Evolutionary conservation across 1,140 invertebrate genomes (phyloP).

Genomic region (Pseudachorutes palmiensis): DNA sequence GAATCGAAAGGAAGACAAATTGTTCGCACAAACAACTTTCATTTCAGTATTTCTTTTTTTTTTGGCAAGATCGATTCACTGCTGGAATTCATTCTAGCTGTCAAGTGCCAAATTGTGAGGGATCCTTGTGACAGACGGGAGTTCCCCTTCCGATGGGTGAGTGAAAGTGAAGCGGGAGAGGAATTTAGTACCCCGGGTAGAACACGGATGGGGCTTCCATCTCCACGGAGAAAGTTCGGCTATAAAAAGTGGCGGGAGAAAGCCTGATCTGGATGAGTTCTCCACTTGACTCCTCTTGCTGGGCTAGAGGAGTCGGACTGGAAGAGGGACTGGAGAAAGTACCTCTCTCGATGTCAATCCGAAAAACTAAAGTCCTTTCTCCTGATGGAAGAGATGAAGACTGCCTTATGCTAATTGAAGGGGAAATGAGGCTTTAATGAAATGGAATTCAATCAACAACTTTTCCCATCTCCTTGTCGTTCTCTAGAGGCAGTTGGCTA

Average conservation of each 20-base stretch:
- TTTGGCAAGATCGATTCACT: background rate
- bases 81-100: background rate
- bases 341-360: background rate
- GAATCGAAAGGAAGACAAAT: background rate
- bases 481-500: background rate
- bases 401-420: background rate
- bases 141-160: background rate
- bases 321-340: background rate
- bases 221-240: background rate
- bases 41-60: background rate
- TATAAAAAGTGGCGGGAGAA: background rate
- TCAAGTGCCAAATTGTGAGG: too few relatives aligned
- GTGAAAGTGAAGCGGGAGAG: background rate
- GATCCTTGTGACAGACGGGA: too few relatives aligned
- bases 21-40: background rate
- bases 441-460: conserved; percentile 4
- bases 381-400: background rate
- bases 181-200: background rate
- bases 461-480: background rate
- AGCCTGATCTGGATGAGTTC: background rate
- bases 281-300: background rate
- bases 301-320: background rate
- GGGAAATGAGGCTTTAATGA: conserved; percentile 1
- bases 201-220: background rate
- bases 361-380: background rate